A percentile compares a stretch with the other conserved stretches of the same genome.
Conservation (phyloP, 2,888 invertebrate species). For the Apoderus coryli region DNA sequence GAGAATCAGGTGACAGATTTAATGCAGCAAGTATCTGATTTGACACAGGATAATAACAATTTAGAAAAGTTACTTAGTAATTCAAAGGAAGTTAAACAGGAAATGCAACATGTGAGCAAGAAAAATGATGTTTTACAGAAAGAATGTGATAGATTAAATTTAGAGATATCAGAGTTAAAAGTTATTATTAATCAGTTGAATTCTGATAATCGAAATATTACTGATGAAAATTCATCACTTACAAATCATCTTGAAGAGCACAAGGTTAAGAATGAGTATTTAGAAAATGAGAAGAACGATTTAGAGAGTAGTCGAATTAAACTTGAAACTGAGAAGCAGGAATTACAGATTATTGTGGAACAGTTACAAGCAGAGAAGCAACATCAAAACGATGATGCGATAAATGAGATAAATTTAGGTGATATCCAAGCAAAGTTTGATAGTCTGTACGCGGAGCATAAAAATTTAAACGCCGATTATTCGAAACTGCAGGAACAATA, state of each 20-base stretch:
- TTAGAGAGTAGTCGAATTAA: slow-evolving; percentile 10
- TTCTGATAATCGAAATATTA: slow-evolving; percentile 24
- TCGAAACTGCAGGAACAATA: slow-evolving; percentile 20
- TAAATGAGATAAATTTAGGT: slow-evolving; percentile 20
- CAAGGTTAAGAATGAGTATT: slow-evolving; percentile 23
- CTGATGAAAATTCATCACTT: slow-evolving; percentile 25
- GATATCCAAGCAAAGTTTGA: slow-evolving; percentile 22
- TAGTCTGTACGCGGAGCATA: slow-evolving; percentile 21
- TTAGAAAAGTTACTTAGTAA: slow-evolving; percentile 13
- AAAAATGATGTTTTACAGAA: slow-evolving; percentile 16
- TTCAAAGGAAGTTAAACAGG: slow-evolving; percentile 13
- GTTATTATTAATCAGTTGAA: slow-evolving; percentile 23
- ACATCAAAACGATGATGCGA: too few relatives aligned
- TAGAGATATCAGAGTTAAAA: slow-evolving; percentile 24
- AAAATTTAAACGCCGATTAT: slow-evolving; percentile 20
- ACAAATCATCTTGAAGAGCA: slow-evolving; percentile 23
- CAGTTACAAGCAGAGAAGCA: too few relatives aligned
- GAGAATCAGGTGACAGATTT: too few relatives aligned
- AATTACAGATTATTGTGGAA: slow-evolving; percentile 11
- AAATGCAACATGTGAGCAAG: slow-evolving; percentile 14
- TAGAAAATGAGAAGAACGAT: slow-evolving; percentile 20
- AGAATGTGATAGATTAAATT: slow-evolving; percentile 14
- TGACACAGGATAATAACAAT: slow-evolving; percentile 9
- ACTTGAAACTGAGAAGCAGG: slow-evolving; percentile 9
- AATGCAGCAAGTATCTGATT: too few relatives aligned